Base-by-base conservation (phyloP, 2,113 vertebrate species). In the Hylia prasina region DNA sequence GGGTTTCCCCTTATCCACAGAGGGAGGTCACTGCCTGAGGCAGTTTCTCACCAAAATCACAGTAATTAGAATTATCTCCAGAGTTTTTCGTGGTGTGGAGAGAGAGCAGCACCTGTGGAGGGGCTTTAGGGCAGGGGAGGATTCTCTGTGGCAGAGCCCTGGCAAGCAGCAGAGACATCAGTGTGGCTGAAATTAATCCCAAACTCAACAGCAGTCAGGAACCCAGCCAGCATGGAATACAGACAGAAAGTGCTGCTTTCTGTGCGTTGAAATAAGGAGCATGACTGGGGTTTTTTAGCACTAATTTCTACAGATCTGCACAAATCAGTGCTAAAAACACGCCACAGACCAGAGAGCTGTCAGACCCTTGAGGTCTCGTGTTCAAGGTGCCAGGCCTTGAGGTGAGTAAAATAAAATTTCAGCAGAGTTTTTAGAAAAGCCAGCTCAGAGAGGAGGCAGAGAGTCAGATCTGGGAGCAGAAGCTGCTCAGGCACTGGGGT, bases 141-240 rank as follows among this genome's bases (percentile, higher is more conserved):
- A 25, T 58, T 33, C 60, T 35, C 40, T 35, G 73, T 16, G 56
- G 48, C 69, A 56, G 8, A 44, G 45, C 9, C 61, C 71, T 27
- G 78, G 16, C 19, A 12, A 19, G 42, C 8, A 53, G 53, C 44
- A 57, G 53, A 33, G 51, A 42, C 23, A 9, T 51, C 40, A 4
- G 1, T 2, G 3, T 27, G 53, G 25, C 57, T 83, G 68, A 45
- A 68, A 68, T 22, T 4, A 20, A 51, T 44, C 50, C 75, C 54
- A 17, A 25, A 4, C 6, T 21, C 39, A 7, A 0, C 3, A 15
- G 73, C 40, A 33, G 7, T 21, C 44, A 31, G 68, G 82, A 68
- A 3, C 42, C 33, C 50, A 56, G 20, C 17, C 50, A 61, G 45
- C n/a, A 0, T 4, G 31, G 57, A 19, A 27, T 11, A 1, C 0